These are phyloP conservation scores for Coregonus clupeaformis DNA, from an alignment of 2,113 vertebrate species.

Conservation along the genomic window DNA sequence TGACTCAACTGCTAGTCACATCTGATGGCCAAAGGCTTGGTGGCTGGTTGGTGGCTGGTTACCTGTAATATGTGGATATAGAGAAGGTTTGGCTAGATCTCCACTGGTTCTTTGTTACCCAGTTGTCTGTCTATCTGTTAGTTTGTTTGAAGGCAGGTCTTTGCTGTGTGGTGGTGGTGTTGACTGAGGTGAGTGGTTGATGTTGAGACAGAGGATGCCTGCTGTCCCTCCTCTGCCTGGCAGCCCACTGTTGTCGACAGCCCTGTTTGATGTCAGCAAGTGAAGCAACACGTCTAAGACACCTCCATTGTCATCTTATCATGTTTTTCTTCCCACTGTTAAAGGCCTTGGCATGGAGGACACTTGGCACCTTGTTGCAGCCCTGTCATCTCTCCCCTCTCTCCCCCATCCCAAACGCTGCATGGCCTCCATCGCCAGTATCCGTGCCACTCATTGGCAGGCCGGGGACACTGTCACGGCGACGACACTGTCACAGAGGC, in stretches of 20 bases:
- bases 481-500: neutral
- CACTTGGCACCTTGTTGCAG: neutral
- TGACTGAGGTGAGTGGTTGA: neutral
- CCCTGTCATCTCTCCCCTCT: slow-evolving; percentile 4
- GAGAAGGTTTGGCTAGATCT: neutral
- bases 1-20: too few species aligned
- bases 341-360: neutral
- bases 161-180: neutral
- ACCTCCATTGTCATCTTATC: slow-evolving; percentile 9
- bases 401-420: neutral
- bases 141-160: neutral
- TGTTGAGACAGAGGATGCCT: neutral
- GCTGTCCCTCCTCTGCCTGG: neutral
- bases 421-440: too few species aligned
- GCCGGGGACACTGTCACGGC: slow-evolving; percentile 19
- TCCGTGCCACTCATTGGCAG: slow-evolving; percentile 17
- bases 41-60: too few species aligned
- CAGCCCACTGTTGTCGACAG: neutral
- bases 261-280: slow-evolving; percentile 10
- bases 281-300: neutral
- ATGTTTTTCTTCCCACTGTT: neutral
- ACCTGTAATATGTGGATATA: too few species aligned
- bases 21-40: too few species aligned
- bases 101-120: neutral
- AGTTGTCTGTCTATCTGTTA: neutral